Base-by-base conservation (phyloP, 2,888 invertebrate species). In the Nemapogon koenigi region DNA sequence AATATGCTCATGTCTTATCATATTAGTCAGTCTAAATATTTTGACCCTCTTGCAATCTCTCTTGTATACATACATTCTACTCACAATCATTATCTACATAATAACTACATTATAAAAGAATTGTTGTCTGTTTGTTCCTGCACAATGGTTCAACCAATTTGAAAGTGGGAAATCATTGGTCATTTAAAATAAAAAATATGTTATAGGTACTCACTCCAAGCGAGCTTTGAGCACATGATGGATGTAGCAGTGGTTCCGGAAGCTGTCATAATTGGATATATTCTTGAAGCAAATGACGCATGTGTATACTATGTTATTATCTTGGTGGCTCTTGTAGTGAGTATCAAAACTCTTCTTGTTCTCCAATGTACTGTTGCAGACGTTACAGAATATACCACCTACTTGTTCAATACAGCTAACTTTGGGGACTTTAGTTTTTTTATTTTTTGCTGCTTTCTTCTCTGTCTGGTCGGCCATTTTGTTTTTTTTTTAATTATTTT, bases 161-260 rank as follows among this genome's bases (percentile, higher is more conserved):
- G n/a, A n/a, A n/a, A n/a, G n/a, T n/a, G n/a, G n/a, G n/a, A n/a
- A n/a, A n/a, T n/a, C n/a, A n/a, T n/a, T n/a, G n/a, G n/a, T n/a
- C n/a, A n/a, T n/a, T n/a, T n/a, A n/a, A n/a, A n/a, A 22, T 8
- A 22, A 22, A 22, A 7, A 22, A 22, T 8, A 15, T 31, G 7
- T 4, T 31, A 18, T 18, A 18, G 10, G 14, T 27, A 27, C 79
- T 70, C 49, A 83, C 83, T 71, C 79, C 52, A 73, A 82, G 59
- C 76, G 69, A 38, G 81, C 70, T 52, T 81, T 83, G 14, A 70
- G 70, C 28, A 82, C 79, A 53, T 84, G 84, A 8, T 61, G 59
- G 33, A 55, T 54, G 53, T 84, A 84, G 58, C 84, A 83, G 57
- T 84, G 84, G 17, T 81, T 82, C 38, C 83, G 67, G 59, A 83